phyloP scores from a whole-genome alignment of 2,888 invertebrate species.

The Tineola bisselliella region DNA sequence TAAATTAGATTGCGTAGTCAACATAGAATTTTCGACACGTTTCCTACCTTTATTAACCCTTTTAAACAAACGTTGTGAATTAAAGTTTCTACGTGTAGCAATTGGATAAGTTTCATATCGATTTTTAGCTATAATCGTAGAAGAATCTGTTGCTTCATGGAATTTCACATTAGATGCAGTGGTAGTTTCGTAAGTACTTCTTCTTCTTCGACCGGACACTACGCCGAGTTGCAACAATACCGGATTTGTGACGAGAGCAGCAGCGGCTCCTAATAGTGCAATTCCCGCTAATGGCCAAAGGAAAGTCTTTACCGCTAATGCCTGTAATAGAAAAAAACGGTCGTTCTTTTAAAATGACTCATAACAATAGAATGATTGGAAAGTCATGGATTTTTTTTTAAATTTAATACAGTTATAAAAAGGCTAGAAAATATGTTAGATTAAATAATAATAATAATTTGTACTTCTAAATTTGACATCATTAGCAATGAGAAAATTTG shows the following conservation, averaged over 20 bases:
- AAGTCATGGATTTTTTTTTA: too few relatives aligned
- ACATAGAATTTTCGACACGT: conserved; percentile 15
- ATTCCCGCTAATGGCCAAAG: conserved; percentile 81
- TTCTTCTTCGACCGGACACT: conserved; percentile 69
- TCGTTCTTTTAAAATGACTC: background rate
- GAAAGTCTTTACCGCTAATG: conserved; percentile 70
- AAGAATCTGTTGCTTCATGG: background rate
- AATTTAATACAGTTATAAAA: too few relatives aligned
- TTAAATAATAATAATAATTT: too few relatives aligned
- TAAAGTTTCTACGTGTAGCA: background rate
- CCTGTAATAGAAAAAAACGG: conserved; percentile 41
- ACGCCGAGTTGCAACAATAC: conserved; percentile 81
- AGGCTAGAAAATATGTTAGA: too few relatives aligned
- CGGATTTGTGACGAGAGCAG: conserved; percentile 80
- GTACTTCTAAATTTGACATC: too few relatives aligned
- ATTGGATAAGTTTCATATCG: conserved; percentile 8
- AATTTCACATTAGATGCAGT: background rate
- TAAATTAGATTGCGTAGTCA: conserved; percentile 20
- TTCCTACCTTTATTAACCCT: conserved; percentile 13
- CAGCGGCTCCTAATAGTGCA: conserved; percentile 83
- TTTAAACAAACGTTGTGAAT: background rate
- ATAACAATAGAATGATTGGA: background rate
- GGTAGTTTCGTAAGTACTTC: conserved; percentile 30
- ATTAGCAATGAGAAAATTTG: too few relatives aligned
- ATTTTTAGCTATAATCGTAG: background rate